phyloP scores from a whole-genome alignment of 2,113 vertebrate genomes.

The Psammodynastes pulverulentus region DNA sequence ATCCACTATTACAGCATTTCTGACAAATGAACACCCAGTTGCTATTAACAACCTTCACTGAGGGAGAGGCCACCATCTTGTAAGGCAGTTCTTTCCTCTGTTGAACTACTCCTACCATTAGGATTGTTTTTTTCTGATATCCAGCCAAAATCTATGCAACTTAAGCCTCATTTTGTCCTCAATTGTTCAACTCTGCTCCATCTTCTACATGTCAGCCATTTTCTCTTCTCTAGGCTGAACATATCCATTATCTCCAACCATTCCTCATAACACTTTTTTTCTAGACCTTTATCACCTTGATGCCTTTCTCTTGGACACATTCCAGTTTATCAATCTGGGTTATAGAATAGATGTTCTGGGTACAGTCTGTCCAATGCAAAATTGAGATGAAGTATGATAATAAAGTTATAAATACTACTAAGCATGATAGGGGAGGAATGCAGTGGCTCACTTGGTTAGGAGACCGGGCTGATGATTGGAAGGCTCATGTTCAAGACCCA shows the following conservation, averaged over 20 bases:
- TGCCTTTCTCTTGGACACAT: background rate
- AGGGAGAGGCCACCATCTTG: background rate
- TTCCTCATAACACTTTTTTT: background rate
- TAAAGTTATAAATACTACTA: background rate
- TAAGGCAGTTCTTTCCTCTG: background rate
- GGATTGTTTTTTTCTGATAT: background rate
- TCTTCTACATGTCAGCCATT: background rate
- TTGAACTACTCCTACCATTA: background rate
- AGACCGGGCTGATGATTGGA: background rate
- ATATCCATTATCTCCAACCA: background rate
- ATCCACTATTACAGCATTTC: background rate
- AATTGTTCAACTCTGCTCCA: background rate
- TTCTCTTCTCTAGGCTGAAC: background rate
- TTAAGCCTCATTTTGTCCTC: background rate
- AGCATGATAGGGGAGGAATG: background rate
- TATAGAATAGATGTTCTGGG: background rate
- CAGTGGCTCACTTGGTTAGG: background rate
- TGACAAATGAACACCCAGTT: background rate
- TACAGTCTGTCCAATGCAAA: background rate
- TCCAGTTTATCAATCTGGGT: background rate
- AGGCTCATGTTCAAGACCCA: background rate
- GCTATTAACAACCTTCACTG: background rate
- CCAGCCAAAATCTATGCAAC: background rate
- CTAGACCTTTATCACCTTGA: background rate
- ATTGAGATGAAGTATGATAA: background rate